A percentile compares a stretch with the other conserved stretches of the same genome.
phyloP scores from a whole-genome alignment of 2,797 vertebrate genomes.

The Poecilia picta region DNA sequence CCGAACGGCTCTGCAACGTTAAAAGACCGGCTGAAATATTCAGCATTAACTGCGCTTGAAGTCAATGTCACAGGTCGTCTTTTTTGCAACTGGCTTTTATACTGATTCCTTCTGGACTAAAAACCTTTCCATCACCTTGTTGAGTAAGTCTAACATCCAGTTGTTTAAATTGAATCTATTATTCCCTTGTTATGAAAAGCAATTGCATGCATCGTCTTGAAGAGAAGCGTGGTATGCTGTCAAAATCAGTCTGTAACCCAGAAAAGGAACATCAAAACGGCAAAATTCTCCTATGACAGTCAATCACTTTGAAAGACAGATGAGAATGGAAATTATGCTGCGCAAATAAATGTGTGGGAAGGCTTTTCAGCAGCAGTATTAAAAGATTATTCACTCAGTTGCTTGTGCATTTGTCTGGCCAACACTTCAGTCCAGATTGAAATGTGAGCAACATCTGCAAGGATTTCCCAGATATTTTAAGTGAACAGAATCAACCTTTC shows the following conservation, averaged over 20 bases:
- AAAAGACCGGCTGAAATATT: conserved; percentile 66
- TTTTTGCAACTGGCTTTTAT: conserved; percentile 46
- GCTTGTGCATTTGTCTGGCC: conserved; percentile 11
- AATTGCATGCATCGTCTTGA: conserved; percentile 50
- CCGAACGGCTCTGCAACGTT: conserved; percentile 24
- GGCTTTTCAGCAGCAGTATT: conserved; percentile 20
- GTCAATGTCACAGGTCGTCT: conserved; percentile 59
- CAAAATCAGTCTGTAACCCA: conserved; percentile 43
- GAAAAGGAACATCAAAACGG: conserved; percentile 61
- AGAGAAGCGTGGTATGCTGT: conserved; percentile 35
- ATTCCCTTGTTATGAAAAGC: conserved; percentile 68
- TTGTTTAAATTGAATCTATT: conserved; percentile 64
- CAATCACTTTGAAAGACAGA: conserved; percentile 54
- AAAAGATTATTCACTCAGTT: conserved; percentile 17
- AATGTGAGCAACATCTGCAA: background rate
- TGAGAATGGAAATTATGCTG: conserved; percentile 32
- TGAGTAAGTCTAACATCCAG: conserved; percentile 60
- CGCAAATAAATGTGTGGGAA: conserved; percentile 20
- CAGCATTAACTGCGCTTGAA: conserved; percentile 68
- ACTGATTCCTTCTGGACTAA: conserved; percentile 54
- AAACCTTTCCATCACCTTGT: conserved; percentile 55
- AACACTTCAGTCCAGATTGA: background rate
- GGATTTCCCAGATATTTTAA: background rate
- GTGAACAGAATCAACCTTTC: background rate
- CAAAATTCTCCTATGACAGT: conserved; percentile 49